Percentiles rank a stretch among this genome's conserved stretches.
These are phyloP conservation scores for Macroglossus sobrinus DNA, from an alignment of 2,113 vertebrate species.

Conservation along the genomic window DNA sequence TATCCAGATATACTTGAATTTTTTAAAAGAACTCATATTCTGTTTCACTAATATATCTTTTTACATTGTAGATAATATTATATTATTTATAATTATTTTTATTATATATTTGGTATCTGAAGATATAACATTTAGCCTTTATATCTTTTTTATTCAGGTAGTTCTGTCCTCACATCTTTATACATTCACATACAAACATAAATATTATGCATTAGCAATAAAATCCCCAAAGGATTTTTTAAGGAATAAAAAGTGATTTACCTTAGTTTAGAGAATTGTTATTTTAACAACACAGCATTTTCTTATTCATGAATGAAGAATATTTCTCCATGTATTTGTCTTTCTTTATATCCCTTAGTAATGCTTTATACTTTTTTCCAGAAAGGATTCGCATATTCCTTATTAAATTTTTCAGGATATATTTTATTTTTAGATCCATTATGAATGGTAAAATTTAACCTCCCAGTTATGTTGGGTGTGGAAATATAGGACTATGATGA, in stretches of 20 bases:
- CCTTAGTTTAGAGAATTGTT: constrained; percentile 3
- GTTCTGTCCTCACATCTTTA: not conserved
- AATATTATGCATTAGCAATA: not conserved
- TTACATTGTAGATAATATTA: not conserved
- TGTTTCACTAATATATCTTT: not conserved
- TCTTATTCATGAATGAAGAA: not conserved
- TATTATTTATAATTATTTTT: not conserved
- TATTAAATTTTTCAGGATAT: not conserved
- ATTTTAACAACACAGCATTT: constrained; percentile 17
- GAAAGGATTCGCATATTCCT: not conserved
- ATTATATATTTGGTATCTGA: not conserved
- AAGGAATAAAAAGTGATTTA: not conserved
- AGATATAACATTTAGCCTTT: not conserved
- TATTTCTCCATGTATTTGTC: not conserved
- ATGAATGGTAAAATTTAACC: not conserved
- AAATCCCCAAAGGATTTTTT: not conserved
- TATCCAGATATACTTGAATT: not conserved
- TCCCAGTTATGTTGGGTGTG: not conserved
- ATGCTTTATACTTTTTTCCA: not conserved
- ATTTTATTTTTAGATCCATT: constrained; percentile 14
- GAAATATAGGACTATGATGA: not conserved
- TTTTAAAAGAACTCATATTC: not conserved
- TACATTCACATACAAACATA: not conserved
- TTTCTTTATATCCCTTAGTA: not conserved
- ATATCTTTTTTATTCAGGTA: not conserved